Evolutionary conservation across 2,113 vertebrate genomes (phyloP), one percentile per base, ranked within the genome.

Genomic region (Malurus cyaneus): DNA sequence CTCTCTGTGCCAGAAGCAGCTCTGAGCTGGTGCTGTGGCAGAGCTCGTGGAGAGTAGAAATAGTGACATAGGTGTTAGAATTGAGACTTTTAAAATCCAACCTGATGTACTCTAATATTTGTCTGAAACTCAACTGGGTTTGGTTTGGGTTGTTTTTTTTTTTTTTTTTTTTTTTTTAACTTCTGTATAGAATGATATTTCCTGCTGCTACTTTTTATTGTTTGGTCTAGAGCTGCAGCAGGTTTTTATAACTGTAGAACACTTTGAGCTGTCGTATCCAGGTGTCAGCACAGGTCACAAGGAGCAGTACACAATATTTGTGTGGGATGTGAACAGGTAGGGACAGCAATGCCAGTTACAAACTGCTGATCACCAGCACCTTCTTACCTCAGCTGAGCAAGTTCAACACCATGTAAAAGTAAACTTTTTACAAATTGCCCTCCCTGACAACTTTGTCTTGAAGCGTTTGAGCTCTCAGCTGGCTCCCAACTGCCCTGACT

Each of bases 231-330:
- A 78, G 80, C 24, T 32, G 69, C 61, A 96, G 80, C 87, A 44
- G 78, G 86, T 88, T 97, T 97, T 97, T 97, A 80, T 92, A 95
- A 95, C 54, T 54, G 57, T 92, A 83, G 91, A 49, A 44, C 80
- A 80, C 79, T 41, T 60, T 7, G 26, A 86, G 94, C 78, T 57
- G 90, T 78, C 54, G 91, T 69, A 41, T 60, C 36, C 52, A 15
- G 29, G 83, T 23, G 72, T 44, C 84, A 24, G 79, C 88, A 76
- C 94, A 7, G 84, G 54, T 71, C 86, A 80, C 20, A 21, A 77
- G 92, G 85, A 92, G 81, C 84, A 59, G 87, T 88, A 92, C 95
- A 96, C 97, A 97, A 96, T 95, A 95, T 96, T 97, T 97, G 92
- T 96, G 96, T 97, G 93, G 83, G 90, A 53, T 93, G 77, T 61